A percentile compares a stretch with the other conserved stretches of the same genome.
phyloP scores from a whole-genome alignment of 2,888 invertebrate genomes.

The Microchrysa polita region DNA sequence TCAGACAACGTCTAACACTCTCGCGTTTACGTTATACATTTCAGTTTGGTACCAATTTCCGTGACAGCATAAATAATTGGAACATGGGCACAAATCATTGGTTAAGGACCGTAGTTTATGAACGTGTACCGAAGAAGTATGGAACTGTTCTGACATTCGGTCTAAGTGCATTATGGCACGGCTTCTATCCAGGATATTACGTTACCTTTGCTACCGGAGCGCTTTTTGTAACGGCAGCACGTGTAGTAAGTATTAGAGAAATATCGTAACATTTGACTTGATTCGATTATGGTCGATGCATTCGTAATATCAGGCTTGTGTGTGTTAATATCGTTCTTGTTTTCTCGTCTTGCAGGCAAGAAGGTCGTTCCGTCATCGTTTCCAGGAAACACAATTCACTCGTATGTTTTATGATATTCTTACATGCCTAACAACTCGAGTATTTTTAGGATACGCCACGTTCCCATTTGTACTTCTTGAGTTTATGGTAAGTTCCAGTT shows the following conservation, averaged over 20 bases:
- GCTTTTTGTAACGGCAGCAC: slow-evolving; percentile 84
- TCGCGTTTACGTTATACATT: too few species aligned
- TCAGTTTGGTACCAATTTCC: slow-evolving; percentile 85
- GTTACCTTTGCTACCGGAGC: slow-evolving; percentile 92
- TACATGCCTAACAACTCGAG: slow-evolving; percentile 82
- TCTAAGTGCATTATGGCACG: slow-evolving; percentile 96
- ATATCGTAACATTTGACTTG: slow-evolving; percentile 14
- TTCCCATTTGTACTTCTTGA: slow-evolving; percentile 93
- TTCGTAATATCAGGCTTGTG: not conserved
- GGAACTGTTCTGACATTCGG: slow-evolving; percentile 84
- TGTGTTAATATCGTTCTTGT: slow-evolving; percentile 41
- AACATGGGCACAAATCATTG: slow-evolving; percentile 95
- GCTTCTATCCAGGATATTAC: slow-evolving; percentile 87
- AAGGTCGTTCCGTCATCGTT: slow-evolving; percentile 80
- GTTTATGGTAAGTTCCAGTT: slow-evolving; percentile 75
- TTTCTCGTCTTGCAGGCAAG: slow-evolving; percentile 71
- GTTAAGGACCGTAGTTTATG: slow-evolving; percentile 91
- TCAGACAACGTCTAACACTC: too few species aligned
- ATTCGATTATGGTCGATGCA: slow-evolving; percentile 20
- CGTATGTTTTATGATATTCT: slow-evolving; percentile 84
- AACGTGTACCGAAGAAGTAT: slow-evolving; percentile 76
- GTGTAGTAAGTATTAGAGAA: slow-evolving; percentile 72
- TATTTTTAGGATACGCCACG: slow-evolving; percentile 88
- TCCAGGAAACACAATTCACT: slow-evolving; percentile 72
- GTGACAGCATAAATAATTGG: slow-evolving; percentile 90